Evolutionary conservation across 1,140 invertebrate species (phyloP).

Genomic region (Wasmannia auropunctata): DNA sequence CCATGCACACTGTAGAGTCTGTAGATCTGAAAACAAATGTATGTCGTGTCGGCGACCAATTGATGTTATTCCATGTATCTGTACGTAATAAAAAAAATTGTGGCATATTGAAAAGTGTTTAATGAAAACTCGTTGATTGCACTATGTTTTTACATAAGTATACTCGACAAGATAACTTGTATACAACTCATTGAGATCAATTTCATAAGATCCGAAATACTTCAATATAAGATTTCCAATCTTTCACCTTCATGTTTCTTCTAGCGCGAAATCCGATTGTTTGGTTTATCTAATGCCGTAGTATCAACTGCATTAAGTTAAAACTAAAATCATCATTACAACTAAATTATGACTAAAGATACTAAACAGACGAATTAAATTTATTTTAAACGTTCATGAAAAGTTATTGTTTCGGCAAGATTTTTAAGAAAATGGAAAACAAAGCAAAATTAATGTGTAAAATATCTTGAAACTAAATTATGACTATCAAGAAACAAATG

Average conservation of each 20-base stretch:
- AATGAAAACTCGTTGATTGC: neutral
- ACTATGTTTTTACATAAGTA: neutral
- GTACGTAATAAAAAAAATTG: constrained; percentile 48
- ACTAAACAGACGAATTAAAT: no score
- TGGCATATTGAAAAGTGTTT: constrained; percentile 13
- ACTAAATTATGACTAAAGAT: no score
- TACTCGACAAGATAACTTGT: neutral
- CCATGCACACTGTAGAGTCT: neutral
- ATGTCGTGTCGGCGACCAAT: neutral
- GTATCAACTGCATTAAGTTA: neutral
- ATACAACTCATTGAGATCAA: neutral
- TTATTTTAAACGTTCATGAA: no score
- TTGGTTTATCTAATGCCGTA: neutral
- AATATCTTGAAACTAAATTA: neutral
- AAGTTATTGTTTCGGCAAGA: neutral
- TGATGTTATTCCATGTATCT: constrained; percentile 36
- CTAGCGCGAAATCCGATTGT: neutral
- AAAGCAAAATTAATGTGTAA: neutral
- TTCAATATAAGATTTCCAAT: neutral
- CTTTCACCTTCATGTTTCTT: neutral
- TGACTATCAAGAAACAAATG: neutral
- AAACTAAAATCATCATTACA: neutral
- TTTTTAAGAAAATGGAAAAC: neutral
- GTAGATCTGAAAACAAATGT: constrained; percentile 50
- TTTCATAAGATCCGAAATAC: neutral